Evolutionary conservation across 2,888 invertebrate species (phyloP).

Genomic region (Lymantria monacha): DNA sequence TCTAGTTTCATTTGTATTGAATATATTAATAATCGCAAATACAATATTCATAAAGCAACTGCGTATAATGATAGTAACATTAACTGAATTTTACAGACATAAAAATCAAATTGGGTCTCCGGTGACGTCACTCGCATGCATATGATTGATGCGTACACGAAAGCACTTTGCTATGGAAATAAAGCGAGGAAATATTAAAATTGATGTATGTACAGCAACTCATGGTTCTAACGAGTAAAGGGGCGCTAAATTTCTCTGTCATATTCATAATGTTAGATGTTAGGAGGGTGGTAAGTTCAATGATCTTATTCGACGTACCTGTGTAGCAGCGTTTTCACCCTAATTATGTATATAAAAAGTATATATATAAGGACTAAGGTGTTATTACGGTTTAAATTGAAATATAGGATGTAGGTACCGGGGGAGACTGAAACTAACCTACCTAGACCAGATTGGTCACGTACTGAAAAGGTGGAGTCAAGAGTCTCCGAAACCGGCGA

Average conservation of each 20-base stretch:
- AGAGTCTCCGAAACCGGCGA: no score
- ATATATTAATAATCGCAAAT: conserved; percentile 1
- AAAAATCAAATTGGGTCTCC: conserved; percentile 30
- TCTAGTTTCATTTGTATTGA: no score
- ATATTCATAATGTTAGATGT: conserved; percentile 3
- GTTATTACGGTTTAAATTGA: no score
- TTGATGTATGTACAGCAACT: conserved; percentile 22
- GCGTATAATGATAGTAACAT: conserved; percentile 25
- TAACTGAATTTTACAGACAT: conserved; percentile 26
- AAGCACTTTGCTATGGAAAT: conserved; percentile 17
- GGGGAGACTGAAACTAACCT: no score
- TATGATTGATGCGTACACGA: conserved; percentile 29
- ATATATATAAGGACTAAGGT: no score
- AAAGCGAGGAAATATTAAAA: conserved; percentile 37
- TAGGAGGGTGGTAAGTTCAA: neutral
- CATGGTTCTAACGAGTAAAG: conserved; percentile 14
- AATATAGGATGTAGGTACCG: no score
- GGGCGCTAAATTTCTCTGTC: conserved; percentile 1
- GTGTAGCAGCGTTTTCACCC: no score
- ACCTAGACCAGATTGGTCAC: no score
- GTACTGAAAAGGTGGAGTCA: no score
- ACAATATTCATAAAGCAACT: conserved; percentile 29
- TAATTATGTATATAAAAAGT: no score
- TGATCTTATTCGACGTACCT: no score
- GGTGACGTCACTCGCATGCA: conserved; percentile 18